Evolutionary conservation across 30 jellyfish, hydroid and myxozoan genomes (phyloP).

Genomic region (Catostylus mosaicus): DNA sequence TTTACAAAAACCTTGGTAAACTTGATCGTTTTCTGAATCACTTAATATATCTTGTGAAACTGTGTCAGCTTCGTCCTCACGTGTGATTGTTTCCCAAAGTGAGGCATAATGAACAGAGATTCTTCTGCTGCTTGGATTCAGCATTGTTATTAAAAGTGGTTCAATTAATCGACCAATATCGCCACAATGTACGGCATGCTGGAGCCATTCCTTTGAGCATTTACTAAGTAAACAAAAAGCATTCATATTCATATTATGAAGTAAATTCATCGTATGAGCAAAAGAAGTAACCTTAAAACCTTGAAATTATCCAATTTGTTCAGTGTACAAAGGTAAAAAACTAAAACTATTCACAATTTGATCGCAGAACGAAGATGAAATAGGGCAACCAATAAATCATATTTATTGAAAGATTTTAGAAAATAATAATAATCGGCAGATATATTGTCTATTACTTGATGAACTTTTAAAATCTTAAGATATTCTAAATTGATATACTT

Average conservation of each 20-base stretch:
- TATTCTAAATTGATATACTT: too few relatives aligned
- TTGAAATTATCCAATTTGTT: too few relatives aligned
- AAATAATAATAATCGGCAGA: too few relatives aligned
- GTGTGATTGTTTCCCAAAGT: slow-evolving; percentile 36
- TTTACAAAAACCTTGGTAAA: slow-evolving; percentile 3
- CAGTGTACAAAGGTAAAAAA: too few relatives aligned
- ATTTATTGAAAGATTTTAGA: too few relatives aligned
- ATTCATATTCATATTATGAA: not conserved
- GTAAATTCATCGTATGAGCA: too few relatives aligned
- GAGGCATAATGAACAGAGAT: slow-evolving; percentile 83
- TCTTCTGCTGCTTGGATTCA: slow-evolving; percentile 83
- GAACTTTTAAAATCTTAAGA: too few relatives aligned
- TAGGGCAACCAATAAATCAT: too few relatives aligned
- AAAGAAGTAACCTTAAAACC: too few relatives aligned
- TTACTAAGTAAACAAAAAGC: slow-evolving; percentile 26
- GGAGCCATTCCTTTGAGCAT: slow-evolving; percentile 75
- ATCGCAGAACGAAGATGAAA: too few relatives aligned
- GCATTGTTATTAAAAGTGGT: slow-evolving; percentile 76
- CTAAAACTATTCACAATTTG: too few relatives aligned
- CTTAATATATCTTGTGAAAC: slow-evolving; percentile 7
- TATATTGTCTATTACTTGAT: too few relatives aligned
- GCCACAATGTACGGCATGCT: slow-evolving; percentile 83
- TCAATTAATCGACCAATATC: slow-evolving; percentile 87
- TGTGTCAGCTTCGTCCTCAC: not conserved
- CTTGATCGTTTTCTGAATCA: slow-evolving; percentile 37